Base-by-base conservation (phyloP, 2,797 vertebrate species). In the Pogoniulus pusillus region DNA sequence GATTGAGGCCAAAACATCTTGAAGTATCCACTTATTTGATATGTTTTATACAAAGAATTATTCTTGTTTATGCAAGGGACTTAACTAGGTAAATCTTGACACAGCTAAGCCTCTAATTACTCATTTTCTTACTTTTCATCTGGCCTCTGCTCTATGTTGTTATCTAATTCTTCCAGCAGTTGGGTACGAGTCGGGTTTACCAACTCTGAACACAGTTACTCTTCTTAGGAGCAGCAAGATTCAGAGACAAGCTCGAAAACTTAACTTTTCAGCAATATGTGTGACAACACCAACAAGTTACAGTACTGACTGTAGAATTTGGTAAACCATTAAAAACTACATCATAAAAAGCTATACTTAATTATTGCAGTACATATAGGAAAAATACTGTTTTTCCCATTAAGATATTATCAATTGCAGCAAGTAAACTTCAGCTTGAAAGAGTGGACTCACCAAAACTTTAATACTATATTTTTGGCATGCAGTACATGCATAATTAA, bases 401-500 rank as follows among this genome's bases (percentile, higher is more conserved):
- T 74, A 39, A 66, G 73, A 63, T 32, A 7, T 14, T 26, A 30
- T 69, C 79, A 54, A 3, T 22, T 39, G 24, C 17, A 73, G 64
- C 30, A 24, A 64, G 77, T 18, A 43, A 73, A 82, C 41, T 43
- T 70, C 59, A 41, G 68, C 51, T 55, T 10, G 62, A 58, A 39
- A n/a, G 54, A 49, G 39, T n/a, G 47, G 57, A 57, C 69, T 98
- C 95, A 99, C 98, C 98, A 99, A 94, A 98, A 98, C 96, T 99
- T 99, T 29, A 98, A 63, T 72, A 97, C 98, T 90, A 98, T 97
- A 87, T 98, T 97, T 92, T 96, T 97, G 16, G 98, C 72, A 55
- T 99, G 98, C 86, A 99, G 96, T 92, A 98, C 27, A 87, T 97
- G 97, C 85, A 98, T 97, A 81, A 98, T 64, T 71, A 96, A 96